phyloP scores from a whole-genome alignment of 2,888 invertebrate species.

The Colletes collaris region DNA sequence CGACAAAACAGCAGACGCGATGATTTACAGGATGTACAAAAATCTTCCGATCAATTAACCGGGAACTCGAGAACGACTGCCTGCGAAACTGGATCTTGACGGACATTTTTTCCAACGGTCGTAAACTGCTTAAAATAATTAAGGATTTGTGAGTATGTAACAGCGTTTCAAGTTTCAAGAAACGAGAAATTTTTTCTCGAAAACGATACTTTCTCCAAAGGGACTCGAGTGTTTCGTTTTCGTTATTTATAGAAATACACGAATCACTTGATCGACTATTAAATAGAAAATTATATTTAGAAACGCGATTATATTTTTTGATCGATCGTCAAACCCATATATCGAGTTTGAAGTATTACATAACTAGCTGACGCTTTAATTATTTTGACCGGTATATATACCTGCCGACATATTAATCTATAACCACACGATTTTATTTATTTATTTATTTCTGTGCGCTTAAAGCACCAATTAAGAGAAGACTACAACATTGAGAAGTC shows the following conservation, averaged over 20 bases:
- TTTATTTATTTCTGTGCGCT: slow-evolving; percentile 11
- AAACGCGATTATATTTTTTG: no score
- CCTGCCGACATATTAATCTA: slow-evolving; percentile 2
- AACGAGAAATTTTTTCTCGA: no score
- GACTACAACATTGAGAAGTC: not conserved
- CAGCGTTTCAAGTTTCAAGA: no score
- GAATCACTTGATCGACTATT: no score
- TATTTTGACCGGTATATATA: not conserved
- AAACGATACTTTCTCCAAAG: no score
- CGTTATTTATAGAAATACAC: no score
- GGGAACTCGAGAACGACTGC: not conserved
- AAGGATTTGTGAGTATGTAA: not conserved
- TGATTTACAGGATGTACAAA: slow-evolving; percentile 80
- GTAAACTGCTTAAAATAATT: slow-evolving; percentile 10
- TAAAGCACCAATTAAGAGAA: not conserved
- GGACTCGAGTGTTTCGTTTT: no score
- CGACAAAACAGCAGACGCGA: slow-evolving; percentile 77
- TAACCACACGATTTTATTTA: slow-evolving; percentile 17
- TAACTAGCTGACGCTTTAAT: not conserved
- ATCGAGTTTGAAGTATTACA: no score
- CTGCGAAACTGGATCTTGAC: not conserved
- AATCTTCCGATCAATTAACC: slow-evolving; percentile 73
- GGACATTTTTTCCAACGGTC: no score
- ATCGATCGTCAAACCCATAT: no score
- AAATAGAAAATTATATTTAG: no score